These are phyloP conservation scores for Deroplatys truncata DNA, from an alignment of 2,888 invertebrate genomes.

Conservation along the genomic window DNA sequence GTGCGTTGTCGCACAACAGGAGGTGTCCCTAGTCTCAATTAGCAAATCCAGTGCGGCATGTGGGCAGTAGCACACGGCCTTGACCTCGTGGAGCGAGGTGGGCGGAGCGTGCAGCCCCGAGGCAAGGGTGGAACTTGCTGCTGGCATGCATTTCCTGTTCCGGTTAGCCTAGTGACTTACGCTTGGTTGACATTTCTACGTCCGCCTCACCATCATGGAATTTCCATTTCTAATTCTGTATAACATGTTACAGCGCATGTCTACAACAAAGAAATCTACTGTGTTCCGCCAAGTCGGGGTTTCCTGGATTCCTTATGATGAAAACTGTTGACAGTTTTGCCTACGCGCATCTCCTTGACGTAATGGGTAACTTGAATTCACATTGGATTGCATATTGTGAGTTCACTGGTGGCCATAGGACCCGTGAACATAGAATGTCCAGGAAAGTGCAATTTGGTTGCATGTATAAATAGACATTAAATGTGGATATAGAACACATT, in stretches of 20 bases:
- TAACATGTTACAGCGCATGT: background rate
- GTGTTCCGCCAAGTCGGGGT: background rate
- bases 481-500: too few relatives aligned
- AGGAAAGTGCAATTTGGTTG: too few relatives aligned
- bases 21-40: background rate
- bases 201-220: background rate
- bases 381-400: too few relatives aligned
- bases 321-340: too few relatives aligned
- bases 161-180: background rate
- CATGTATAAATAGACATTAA: too few relatives aligned
- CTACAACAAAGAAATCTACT: background rate
- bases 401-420: too few relatives aligned
- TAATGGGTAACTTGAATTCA: too few relatives aligned
- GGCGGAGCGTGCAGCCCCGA: background rate
- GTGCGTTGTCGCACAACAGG: too few relatives aligned
- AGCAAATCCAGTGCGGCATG: background rate
- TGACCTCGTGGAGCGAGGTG: background rate
- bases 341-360: too few relatives aligned
- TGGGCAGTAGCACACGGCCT: background rate
- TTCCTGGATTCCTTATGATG: background rate
- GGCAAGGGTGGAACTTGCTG: background rate
- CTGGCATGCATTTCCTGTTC: background rate
- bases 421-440: too few relatives aligned
- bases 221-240: background rate
- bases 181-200: background rate